A percentile compares a stretch with the other conserved stretches of the same genome.
phyloP scores from a whole-genome alignment of 1,140 invertebrate species.

The Cylas formicarius region DNA sequence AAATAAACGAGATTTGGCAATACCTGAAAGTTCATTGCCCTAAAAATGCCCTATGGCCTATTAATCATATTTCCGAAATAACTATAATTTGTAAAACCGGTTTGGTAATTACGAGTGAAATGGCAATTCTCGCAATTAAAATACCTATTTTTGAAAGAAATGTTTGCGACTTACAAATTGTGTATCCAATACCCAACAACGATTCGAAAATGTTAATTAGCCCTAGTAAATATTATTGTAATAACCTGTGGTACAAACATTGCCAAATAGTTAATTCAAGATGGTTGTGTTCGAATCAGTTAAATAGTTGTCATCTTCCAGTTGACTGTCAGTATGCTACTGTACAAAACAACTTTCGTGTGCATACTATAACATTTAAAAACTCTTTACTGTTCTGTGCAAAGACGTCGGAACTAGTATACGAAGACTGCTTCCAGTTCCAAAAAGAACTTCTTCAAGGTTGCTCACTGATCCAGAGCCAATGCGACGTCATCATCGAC shows the following conservation, averaged over 20 bases:
- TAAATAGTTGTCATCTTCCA: not conserved
- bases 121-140: constrained; percentile 4
- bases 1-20: constrained; percentile 8
- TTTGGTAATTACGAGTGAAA: not conserved
- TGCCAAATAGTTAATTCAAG: not conserved
- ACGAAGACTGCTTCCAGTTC: constrained; percentile 6
- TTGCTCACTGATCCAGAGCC: constrained; percentile 4
- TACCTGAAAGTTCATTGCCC: constrained; percentile 1
- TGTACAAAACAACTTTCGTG: not conserved
- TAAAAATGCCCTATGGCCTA: constrained; percentile 8
- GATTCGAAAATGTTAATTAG: constrained; percentile 2
- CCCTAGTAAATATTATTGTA: constrained; percentile 9
- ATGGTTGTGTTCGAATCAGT: not conserved
- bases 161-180: not conserved
- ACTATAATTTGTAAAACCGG: constrained; percentile 7
- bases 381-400: constrained; percentile 3
- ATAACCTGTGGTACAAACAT: constrained; percentile 4
- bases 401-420: not conserved
- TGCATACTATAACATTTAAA: constrained; percentile 6
- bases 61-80: constrained; percentile 3
- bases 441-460: not conserved
- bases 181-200: constrained; percentile 7
- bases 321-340: not conserved
- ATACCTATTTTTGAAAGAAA: constrained; percentile 1
- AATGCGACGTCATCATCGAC: constrained; percentile 2